Conservation (phyloP, 92 coral and sea anemone species). For the Phenganax marumi region DNA sequence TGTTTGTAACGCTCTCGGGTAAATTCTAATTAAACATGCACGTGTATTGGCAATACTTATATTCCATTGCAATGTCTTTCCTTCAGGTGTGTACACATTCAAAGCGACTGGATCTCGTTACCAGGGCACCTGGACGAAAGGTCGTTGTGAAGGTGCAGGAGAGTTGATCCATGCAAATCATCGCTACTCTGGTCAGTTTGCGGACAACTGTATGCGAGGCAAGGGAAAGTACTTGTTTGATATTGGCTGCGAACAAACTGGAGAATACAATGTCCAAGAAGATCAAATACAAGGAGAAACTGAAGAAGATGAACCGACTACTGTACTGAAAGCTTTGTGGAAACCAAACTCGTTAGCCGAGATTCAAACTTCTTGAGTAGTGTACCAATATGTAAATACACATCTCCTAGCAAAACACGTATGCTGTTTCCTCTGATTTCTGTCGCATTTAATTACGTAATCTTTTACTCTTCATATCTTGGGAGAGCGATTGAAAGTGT, state of each 20-base stretch:
- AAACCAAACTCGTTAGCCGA: slow-evolving; percentile 32
- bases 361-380: slow-evolving; percentile 11
- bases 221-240: slow-evolving; percentile 91
- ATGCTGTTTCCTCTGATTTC: neutral
- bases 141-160: slow-evolving; percentile 92
- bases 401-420: neutral
- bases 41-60: neutral
- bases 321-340: slow-evolving; percentile 83
- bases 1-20: too few relatives aligned
- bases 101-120: slow-evolving; percentile 86
- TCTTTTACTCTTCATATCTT: too few relatives aligned
- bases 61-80: neutral
- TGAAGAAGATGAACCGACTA: slow-evolving; percentile 87
- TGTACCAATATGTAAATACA: neutral
- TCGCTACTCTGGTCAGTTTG: slow-evolving; percentile 79
- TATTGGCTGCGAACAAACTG: slow-evolving; percentile 86
- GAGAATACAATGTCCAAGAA: slow-evolving; percentile 79
- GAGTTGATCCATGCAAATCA: slow-evolving; percentile 90
- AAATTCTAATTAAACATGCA: neutral
- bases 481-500: too few relatives aligned
- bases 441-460: neutral
- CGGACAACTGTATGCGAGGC: slow-evolving; percentile 78
- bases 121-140: slow-evolving; percentile 89
- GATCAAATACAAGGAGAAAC: slow-evolving; percentile 64
- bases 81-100: slow-evolving; percentile 73